These are phyloP conservation scores for Acropternis orthonyx DNA, from an alignment of 2,797 vertebrate genomes.

Conservation along the genomic window DNA sequence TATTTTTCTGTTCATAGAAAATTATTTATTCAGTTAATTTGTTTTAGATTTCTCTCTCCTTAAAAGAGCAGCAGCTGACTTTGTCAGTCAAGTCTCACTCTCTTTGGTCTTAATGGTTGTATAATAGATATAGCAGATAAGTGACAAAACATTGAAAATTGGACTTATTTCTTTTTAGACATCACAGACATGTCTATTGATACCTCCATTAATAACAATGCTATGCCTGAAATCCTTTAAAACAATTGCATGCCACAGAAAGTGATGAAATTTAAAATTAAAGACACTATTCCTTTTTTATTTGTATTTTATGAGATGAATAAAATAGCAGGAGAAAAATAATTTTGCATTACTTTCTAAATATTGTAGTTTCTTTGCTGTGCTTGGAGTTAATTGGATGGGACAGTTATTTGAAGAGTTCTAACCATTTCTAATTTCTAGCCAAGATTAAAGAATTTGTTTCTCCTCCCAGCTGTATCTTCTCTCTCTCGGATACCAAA, in stretches of 20 bases:
- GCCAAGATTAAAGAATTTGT: background rate
- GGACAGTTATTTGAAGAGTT: background rate
- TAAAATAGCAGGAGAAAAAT: background rate
- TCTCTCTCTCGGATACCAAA: background rate
- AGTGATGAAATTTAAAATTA: slow-evolving; percentile 8
- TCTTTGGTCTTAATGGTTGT: slow-evolving; percentile 22
- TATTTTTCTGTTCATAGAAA: background rate
- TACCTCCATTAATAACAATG: slow-evolving; percentile 23
- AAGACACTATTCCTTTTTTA: background rate
- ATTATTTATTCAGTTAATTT: slow-evolving; percentile 8
- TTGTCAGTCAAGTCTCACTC: background rate
- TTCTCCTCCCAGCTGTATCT: background rate
- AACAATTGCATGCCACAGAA: background rate
- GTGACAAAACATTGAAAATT: slow-evolving; percentile 27
- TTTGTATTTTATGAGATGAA: background rate
- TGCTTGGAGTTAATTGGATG: background rate
- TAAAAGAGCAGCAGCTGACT: slow-evolving; percentile 13
- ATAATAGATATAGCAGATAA: slow-evolving; percentile 14
- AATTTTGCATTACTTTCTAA: background rate
- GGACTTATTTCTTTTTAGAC: slow-evolving; percentile 23
- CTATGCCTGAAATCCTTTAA: background rate
- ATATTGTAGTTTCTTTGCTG: background rate
- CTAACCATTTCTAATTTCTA: background rate
- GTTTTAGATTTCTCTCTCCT: background rate
- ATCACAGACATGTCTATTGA: slow-evolving; percentile 17